Percentiles rank a stretch among this genome's conserved stretches.
Conservation (phyloP, 2,113 vertebrate genomes). For the Pogona vitticeps region DNA sequence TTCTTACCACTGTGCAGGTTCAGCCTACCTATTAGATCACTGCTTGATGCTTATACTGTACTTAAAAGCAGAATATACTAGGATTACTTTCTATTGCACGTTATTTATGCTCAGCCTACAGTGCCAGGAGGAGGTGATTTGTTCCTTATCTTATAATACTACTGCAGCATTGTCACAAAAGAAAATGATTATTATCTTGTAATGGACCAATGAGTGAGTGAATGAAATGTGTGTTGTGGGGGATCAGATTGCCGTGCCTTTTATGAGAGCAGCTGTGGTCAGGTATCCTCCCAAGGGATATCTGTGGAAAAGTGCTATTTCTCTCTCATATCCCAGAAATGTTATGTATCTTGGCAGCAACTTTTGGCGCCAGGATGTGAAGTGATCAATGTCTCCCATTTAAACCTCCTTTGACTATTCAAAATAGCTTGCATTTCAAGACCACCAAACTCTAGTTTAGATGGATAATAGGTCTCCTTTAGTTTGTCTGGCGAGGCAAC, state of each 20-base stretch:
- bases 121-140: rapidly evolving
- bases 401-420: slow-evolving; percentile 44
- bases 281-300: background rate
- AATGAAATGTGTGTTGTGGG: slow-evolving; percentile 27
- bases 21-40: background rate
- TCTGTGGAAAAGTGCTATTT: background rate
- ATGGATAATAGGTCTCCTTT: slow-evolving; percentile 16
- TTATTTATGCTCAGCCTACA: rapidly evolving
- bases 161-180: rapidly evolving
- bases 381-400: slow-evolving; percentile 42
- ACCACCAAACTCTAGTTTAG: slow-evolving; percentile 48
- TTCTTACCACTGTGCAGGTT: background rate
- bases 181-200: background rate
- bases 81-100: background rate
- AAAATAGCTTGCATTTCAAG: slow-evolving; percentile 27
- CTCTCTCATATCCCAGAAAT: slow-evolving; percentile 37
- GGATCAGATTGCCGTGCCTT: background rate
- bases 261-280: background rate
- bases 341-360: slow-evolving; percentile 17
- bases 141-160: background rate
- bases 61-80: background rate
- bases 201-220: background rate
- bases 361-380: slow-evolving; percentile 36
- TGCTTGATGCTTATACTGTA: background rate
- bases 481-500: background rate